Percentiles rank a stretch among this genome's conserved stretches.
phyloP scores from a whole-genome alignment of 2,888 invertebrate genomes.

The Trissoscelio sp. region DNA sequence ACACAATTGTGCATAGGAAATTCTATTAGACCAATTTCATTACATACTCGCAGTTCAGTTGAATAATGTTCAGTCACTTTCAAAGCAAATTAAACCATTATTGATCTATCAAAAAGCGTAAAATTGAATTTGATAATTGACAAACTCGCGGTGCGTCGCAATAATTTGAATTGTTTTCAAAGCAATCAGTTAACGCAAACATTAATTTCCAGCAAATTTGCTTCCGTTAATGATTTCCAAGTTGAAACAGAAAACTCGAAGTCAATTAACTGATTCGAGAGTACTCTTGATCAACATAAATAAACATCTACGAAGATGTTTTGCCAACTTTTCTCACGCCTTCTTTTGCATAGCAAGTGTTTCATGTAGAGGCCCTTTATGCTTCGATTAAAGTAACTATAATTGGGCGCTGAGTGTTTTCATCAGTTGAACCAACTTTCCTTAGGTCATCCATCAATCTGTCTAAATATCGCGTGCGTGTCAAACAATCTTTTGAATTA shows the following conservation, averaged over 20 bases:
- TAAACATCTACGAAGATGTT: background rate
- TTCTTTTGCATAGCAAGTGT: background rate
- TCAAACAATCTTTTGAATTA: slow-evolving; percentile 13
- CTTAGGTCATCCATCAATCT: slow-evolving; percentile 15
- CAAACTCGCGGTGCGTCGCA: too few relatives aligned
- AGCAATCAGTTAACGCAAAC: too few relatives aligned
- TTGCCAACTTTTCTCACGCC: background rate
- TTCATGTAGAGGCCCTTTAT: background rate
- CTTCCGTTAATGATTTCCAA: background rate
- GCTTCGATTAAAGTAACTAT: slow-evolving; percentile 7
- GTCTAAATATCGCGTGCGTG: slow-evolving; percentile 4
- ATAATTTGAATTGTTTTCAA: too few relatives aligned
- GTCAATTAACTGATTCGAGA: background rate
- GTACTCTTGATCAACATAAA: background rate
- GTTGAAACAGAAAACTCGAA: background rate
- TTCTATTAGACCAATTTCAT: too few relatives aligned
- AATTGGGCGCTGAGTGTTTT: slow-evolving; percentile 13
- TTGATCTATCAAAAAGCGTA: too few relatives aligned
- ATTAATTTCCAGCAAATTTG: too few relatives aligned
- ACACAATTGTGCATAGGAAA: too few relatives aligned
- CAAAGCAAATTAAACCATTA: too few relatives aligned
- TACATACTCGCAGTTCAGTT: too few relatives aligned
- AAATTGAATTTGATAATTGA: too few relatives aligned
- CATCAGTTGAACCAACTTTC: slow-evolving; percentile 8
- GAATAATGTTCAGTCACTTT: too few relatives aligned